Evolutionary conservation across 2,113 vertebrate species (phyloP).

Genomic region (Thermophis baileyi): DNA sequence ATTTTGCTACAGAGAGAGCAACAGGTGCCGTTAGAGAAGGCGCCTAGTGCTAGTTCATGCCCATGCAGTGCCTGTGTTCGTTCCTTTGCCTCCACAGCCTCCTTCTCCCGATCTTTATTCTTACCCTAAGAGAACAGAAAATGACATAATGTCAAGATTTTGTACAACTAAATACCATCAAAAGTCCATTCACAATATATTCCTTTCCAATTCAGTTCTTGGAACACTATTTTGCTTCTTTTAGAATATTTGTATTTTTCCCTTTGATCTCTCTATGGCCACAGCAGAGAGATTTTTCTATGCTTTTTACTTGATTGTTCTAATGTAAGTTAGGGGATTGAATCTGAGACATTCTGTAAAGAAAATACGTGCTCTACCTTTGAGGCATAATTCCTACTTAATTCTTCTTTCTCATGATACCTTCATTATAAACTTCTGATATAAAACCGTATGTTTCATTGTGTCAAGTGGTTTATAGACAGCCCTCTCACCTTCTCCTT

Average conservation of each 20-base stretch:
- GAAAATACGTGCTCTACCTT: not conserved
- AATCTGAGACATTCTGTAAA: not conserved
- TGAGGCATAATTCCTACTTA: not conserved
- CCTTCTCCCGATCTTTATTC: conserved; percentile 73
- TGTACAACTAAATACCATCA: not conserved
- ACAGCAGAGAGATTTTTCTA: not conserved
- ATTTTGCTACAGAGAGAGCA: conserved; percentile 87
- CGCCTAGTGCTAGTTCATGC: conserved; percentile 79
- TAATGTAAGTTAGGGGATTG: not conserved
- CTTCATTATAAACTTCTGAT: not conserved
- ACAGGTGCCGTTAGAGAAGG: conserved; percentile 77
- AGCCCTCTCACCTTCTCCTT: conserved; percentile 86
- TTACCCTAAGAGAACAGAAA: conserved; percentile 77
- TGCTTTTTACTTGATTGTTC: not conserved
- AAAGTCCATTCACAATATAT: not conserved
- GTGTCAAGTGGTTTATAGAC: not conserved
- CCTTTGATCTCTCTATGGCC: not conserved
- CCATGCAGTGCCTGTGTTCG: conserved; percentile 64
- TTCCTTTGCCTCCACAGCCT: conserved; percentile 63
- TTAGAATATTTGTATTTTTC: not conserved
- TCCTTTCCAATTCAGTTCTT: too few species aligned
- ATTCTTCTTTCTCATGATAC: not conserved
- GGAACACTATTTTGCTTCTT: not conserved
- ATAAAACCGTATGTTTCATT: not conserved
- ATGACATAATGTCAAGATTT: not conserved